Conservation (phyloP, 1,140 invertebrate species). For the Solenopsis fugax region DNA sequence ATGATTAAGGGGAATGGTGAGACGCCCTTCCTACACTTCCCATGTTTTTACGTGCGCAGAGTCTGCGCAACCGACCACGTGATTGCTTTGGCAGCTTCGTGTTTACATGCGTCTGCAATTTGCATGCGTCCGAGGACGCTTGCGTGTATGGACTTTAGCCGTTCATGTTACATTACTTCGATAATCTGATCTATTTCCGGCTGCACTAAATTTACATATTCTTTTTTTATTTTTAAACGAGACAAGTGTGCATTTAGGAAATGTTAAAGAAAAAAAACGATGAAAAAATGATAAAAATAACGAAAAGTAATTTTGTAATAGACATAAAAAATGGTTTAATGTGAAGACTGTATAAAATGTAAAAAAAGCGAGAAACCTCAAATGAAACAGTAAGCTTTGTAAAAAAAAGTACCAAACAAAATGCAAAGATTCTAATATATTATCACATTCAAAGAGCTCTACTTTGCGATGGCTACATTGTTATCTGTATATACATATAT, state of each 20-base stretch:
- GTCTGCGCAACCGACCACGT: constrained; percentile 11
- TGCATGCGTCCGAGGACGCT: not conserved
- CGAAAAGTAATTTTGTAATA: too few relatives aligned
- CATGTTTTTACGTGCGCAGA: not conserved
- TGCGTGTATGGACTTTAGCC: not conserved
- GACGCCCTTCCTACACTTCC: not conserved
- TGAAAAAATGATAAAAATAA: too few relatives aligned
- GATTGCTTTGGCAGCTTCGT: not conserved
- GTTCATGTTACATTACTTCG: not conserved
- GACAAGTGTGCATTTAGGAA: not conserved
- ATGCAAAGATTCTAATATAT: not conserved
- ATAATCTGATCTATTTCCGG: not conserved
- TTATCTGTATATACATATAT: not conserved
- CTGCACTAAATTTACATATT: not conserved
- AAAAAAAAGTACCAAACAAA: not conserved
- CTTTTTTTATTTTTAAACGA: not conserved
- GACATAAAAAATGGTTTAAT: not conserved
- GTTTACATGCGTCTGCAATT: not conserved
- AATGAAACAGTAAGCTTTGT: not conserved
- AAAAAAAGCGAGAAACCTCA: too few relatives aligned
- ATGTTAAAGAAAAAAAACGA: not conserved
- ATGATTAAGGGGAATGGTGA: not conserved
- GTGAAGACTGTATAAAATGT: not conserved
- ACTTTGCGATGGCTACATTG: not conserved
- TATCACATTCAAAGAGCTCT: not conserved